Evolutionary conservation across 2,113 vertebrate genomes (phyloP).

Genomic region (Carollia perspicillata): DNA sequence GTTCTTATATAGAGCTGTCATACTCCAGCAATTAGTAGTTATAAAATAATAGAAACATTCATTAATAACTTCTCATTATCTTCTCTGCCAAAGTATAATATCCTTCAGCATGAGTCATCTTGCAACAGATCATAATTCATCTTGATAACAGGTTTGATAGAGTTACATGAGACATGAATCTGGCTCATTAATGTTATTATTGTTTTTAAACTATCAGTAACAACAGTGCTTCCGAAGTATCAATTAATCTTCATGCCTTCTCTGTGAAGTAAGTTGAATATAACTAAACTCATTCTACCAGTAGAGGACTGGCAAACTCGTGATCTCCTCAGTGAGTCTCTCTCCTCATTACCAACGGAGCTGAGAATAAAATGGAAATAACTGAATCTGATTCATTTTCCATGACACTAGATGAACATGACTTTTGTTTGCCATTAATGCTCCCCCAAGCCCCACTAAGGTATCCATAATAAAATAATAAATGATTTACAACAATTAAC

Average conservation of each 20-base stretch:
- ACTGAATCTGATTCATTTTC: background rate
- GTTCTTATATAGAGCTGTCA: slow-evolving; percentile 39
- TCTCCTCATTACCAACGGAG: background rate
- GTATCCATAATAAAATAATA: background rate
- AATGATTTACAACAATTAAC: background rate
- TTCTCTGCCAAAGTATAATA: slow-evolving; percentile 47
- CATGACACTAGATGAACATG: background rate
- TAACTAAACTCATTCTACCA: slow-evolving; percentile 28
- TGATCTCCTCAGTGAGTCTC: background rate
- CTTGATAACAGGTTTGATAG: slow-evolving; percentile 69
- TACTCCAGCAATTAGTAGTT: slow-evolving; percentile 58
- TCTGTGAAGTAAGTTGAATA: slow-evolving; percentile 45
- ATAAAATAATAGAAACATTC: slow-evolving; percentile 63
- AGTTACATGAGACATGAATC: slow-evolving; percentile 60
- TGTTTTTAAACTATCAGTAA: slow-evolving; percentile 61
- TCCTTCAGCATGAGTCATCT: slow-evolving; percentile 43
- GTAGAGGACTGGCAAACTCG: slow-evolving; percentile 12
- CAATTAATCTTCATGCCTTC: slow-evolving; percentile 66
- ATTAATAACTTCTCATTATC: slow-evolving; percentile 72
- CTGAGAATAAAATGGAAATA: background rate
- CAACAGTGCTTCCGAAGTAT: slow-evolving; percentile 44
- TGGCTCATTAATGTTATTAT: slow-evolving; percentile 68
- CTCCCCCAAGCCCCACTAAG: background rate
- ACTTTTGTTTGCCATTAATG: background rate
- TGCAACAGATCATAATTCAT: slow-evolving; percentile 67